Evolutionary conservation across 2,797 vertebrate species (phyloP), one percentile per base, ranked within the genome.

Genomic region (Botia kubotai): DNA sequence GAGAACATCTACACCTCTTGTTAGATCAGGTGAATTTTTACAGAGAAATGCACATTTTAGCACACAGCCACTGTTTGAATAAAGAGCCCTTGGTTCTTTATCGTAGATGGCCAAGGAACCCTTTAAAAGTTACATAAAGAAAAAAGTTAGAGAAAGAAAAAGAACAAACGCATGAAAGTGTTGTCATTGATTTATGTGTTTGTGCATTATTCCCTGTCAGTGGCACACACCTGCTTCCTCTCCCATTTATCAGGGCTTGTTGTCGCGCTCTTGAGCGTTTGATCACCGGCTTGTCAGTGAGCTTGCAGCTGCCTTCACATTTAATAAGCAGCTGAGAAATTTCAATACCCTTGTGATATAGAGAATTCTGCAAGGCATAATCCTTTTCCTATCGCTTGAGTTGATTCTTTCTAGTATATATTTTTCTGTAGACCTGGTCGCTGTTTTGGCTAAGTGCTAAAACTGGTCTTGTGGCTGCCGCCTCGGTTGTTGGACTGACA

Each of bases 401-500:
- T 52, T 21, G 6, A 63, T 48, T 73, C 19, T n/a, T 57, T 33
- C 26, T 57, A 63, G 43, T 23, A 72, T 71, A 62, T 70, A 21
- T 23, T 66, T 77, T 3, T 21, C 17, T 1, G 6, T 91, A 98
- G 97, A 93, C 83, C 0, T 95, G 95, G 95, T 88, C 84, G 0
- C 89, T 97, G 11, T 92, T 96, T 16, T 4, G 86, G 14, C 85
- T 94, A 58, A 94, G 95, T 0, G 23, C 95, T 86, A 39, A 90
- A 19, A 92, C 95, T 12, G 84, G 89, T 17, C 80, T 96, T 67
- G 79, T 93, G 88, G 93, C 95, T 3, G 91, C 94, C 0, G 91
- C 90, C 83, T 95, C 96, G 36, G 89, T 92, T 43, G 65, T 94
- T 0, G 95, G 94, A 2, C 92, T 98, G 87, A 81, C 88, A 0